Percentiles rank a stretch among this genome's conserved stretches.
phyloP scores from a whole-genome alignment of 2,888 invertebrate species.

The Tachina fera region DNA sequence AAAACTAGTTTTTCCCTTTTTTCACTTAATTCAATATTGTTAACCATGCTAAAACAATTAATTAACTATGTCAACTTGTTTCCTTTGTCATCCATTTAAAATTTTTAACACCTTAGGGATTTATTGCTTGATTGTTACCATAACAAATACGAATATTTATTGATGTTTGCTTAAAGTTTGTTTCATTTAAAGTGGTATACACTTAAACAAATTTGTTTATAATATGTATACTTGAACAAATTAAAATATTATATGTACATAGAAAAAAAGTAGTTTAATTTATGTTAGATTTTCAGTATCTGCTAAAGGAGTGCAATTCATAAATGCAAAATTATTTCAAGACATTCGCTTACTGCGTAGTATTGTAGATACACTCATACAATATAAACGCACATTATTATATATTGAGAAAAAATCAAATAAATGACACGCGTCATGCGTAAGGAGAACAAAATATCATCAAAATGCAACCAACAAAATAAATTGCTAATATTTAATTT shows the following conservation, averaged over 20 bases:
- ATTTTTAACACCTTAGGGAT: slow-evolving; percentile 34
- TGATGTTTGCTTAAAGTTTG: background rate
- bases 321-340: too few relatives aligned
- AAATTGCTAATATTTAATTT: too few relatives aligned
- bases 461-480: too few relatives aligned
- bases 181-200: background rate
- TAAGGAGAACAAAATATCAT: too few relatives aligned
- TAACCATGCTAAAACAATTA: slow-evolving; percentile 47
- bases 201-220: background rate
- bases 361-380: too few relatives aligned
- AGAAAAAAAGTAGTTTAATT: too few relatives aligned
- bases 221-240: background rate
- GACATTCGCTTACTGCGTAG: too few relatives aligned
- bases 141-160: background rate
- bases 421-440: too few relatives aligned
- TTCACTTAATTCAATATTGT: slow-evolving; percentile 14
- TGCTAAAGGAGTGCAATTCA: too few relatives aligned
- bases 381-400: too few relatives aligned
- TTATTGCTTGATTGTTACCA: background rate
- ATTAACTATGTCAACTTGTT: slow-evolving; percentile 46
- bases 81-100: slow-evolving; percentile 26
- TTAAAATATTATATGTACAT: background rate
- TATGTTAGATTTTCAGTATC: too few relatives aligned
- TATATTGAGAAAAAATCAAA: too few relatives aligned
- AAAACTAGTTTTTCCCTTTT: slow-evolving; percentile 4